These are phyloP conservation scores for Pseudorectes ferrugineus DNA, from an alignment of 2,113 vertebrate species.

Conservation along the genomic window DNA sequence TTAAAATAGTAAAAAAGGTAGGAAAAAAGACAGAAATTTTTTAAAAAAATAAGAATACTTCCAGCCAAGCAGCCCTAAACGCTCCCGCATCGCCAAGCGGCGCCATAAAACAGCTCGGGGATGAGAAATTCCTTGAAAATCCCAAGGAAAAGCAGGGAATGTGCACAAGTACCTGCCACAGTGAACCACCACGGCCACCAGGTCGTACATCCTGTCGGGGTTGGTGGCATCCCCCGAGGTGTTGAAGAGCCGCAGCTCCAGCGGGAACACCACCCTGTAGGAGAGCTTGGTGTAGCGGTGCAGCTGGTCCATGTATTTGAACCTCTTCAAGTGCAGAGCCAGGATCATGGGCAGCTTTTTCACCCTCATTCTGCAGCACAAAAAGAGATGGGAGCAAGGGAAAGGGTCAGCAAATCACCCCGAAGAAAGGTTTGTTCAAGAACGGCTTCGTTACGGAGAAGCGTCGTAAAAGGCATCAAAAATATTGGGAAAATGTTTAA, in stretches of 20 bases:
- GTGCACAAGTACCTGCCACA: slow-evolving; percentile 78
- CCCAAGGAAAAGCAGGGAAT: not conserved
- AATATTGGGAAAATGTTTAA: not conserved
- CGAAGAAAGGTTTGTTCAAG: not conserved
- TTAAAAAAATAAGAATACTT: not conserved
- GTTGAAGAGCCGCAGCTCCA: slow-evolving; percentile 93
- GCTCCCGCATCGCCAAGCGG: not conserved
- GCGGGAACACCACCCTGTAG: slow-evolving; percentile 90
- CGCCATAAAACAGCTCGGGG: rapidly evolving
- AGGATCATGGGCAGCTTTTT: slow-evolving; percentile 94
- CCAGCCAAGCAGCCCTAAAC: not conserved
- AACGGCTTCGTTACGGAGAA: rapidly evolving
- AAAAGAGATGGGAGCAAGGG: rapidly evolving
- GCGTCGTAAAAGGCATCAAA: not conserved
- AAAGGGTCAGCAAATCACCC: not conserved
- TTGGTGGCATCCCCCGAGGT: slow-evolving; percentile 92
- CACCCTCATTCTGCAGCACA: slow-evolving; percentile 81
- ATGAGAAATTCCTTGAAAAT: rapidly evolving
- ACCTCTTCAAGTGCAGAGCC: slow-evolving; percentile 89
- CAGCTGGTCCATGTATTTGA: slow-evolving; percentile 95
- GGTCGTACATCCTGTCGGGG: slow-evolving; percentile 89
- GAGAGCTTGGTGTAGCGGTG: slow-evolving; percentile 94
- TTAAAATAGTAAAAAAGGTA: not conserved
- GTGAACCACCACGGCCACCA: slow-evolving; percentile 91
- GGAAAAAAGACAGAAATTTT: not conserved